These are phyloP conservation scores for Palythoa caribaeorum DNA, from an alignment of 92 coral and sea anemone species.

Conservation along the genomic window DNA sequence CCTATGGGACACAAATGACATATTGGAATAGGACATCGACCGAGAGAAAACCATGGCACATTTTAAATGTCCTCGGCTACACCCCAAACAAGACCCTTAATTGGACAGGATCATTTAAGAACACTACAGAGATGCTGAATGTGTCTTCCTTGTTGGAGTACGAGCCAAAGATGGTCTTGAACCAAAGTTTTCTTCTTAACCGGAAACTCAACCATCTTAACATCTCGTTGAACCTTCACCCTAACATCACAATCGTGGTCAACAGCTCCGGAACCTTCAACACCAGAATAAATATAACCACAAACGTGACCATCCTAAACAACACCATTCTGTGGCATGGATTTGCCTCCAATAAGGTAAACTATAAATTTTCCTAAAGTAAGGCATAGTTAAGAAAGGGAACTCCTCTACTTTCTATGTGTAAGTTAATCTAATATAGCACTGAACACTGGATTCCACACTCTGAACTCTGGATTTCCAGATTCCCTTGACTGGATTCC, in stretches of 20 bases:
- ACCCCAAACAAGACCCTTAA: slow-evolving; percentile 61
- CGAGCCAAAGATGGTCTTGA: slow-evolving; percentile 46
- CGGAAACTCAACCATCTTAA: slow-evolving; percentile 51
- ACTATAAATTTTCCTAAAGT: too few species aligned
- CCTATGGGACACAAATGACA: slow-evolving; percentile 63
- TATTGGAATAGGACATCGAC: slow-evolving; percentile 49
- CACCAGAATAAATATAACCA: slow-evolving; percentile 51
- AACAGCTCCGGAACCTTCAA: slow-evolving; percentile 76
- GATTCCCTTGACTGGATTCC: too few species aligned
- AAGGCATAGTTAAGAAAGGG: too few species aligned
- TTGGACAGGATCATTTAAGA: slow-evolving; percentile 66
- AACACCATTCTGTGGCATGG: slow-evolving; percentile 68
- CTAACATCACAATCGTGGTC: slow-evolving; percentile 52
- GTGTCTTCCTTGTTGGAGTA: slow-evolving; percentile 50
- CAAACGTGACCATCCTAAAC: slow-evolving; percentile 60
- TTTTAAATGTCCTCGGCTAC: slow-evolving; percentile 44
- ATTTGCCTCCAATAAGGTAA: slow-evolving; percentile 56
- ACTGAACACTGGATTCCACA: too few species aligned
- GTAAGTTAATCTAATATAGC: too few species aligned
- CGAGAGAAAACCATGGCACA: slow-evolving; percentile 48
- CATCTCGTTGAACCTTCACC: slow-evolving; percentile 61
- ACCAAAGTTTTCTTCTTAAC: slow-evolving; percentile 65
- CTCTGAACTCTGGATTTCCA: too few species aligned
- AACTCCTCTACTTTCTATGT: too few species aligned
- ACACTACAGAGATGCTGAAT: slow-evolving; percentile 60